Evolutionary conservation across 2,888 invertebrate genomes (phyloP).

Genomic region (Torymus aiolomorphi): DNA sequence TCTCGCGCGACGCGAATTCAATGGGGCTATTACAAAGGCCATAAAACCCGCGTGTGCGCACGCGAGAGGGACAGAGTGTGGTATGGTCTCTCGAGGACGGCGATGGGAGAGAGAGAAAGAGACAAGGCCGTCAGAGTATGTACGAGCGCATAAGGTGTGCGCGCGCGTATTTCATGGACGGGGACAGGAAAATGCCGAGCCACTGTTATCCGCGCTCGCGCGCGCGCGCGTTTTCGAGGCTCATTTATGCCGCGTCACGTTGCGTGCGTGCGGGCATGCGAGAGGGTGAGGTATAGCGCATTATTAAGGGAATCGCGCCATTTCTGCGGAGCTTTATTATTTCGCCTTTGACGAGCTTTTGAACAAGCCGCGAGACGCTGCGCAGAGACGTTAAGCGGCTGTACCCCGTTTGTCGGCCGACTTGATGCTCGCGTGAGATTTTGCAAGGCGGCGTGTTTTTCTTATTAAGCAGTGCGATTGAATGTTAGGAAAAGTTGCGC

Average conservation of each 20-base stretch:
- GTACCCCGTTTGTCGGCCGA: too few relatives aligned
- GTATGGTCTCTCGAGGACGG: not conserved
- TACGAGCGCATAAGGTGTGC: not conserved
- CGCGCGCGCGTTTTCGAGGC: constrained; percentile 7
- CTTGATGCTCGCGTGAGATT: too few relatives aligned
- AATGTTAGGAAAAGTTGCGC: too few relatives aligned
- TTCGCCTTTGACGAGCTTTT: not conserved
- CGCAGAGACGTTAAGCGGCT: too few relatives aligned
- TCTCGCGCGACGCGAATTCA: constrained; percentile 59
- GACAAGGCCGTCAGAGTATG: not conserved
- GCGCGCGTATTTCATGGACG: not conserved
- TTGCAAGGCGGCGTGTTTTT: too few relatives aligned
- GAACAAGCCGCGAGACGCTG: too few relatives aligned
- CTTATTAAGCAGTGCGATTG: too few relatives aligned
- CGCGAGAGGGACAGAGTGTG: too few relatives aligned
- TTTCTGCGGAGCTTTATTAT: not conserved
- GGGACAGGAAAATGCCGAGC: constrained; percentile 22
- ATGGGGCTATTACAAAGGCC: constrained; percentile 63
- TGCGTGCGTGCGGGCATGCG: not conserved
- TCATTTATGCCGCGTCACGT: constrained; percentile 28
- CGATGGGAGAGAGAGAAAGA: not conserved
- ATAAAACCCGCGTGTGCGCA: constrained; percentile 59
- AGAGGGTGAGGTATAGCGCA: not conserved
- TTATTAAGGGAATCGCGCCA: constrained; percentile 23
- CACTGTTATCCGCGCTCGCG: too few relatives aligned